These are phyloP conservation scores for Propithecus perrieri DNA, from an alignment of 2,797 vertebrate species.

Conservation along the genomic window DNA sequence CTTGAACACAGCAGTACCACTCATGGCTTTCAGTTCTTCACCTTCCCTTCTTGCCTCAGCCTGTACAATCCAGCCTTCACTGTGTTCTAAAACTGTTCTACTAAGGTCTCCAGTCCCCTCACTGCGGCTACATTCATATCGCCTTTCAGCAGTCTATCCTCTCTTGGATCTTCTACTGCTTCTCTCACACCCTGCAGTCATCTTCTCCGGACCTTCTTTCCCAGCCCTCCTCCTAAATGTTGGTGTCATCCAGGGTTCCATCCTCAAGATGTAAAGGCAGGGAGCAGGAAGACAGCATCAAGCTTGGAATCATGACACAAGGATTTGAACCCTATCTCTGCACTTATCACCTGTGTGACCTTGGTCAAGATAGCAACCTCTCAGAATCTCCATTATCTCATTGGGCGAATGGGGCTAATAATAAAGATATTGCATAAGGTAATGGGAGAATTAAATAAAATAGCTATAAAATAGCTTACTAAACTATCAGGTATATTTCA, in stretches of 20 bases:
- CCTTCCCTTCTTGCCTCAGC: too few relatives aligned
- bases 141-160: not conserved
- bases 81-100: not conserved
- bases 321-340: not conserved
- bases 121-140: accelerated
- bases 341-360: not conserved
- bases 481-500: not conserved
- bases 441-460: too few relatives aligned
- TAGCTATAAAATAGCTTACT: too few relatives aligned
- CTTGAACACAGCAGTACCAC: not conserved
- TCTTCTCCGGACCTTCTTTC: not conserved
- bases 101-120: not conserved
- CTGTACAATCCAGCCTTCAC: not conserved
- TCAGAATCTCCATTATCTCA: not conserved
- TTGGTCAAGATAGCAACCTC: not conserved
- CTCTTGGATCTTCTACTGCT: not conserved
- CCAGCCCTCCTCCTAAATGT: not conserved
- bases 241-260: not conserved
- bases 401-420: too few relatives aligned
- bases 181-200: not conserved
- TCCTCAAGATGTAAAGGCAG: not conserved
- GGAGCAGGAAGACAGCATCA: not conserved
- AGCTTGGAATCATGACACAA: not conserved
- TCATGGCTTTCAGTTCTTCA: not conserved
- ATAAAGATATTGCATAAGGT: too few relatives aligned